Percentiles rank a stretch among this genome's conserved stretches.
Evolutionary conservation across 2,888 invertebrate species (phyloP).

Genomic region (Marasmarcha lunaedactyla): DNA sequence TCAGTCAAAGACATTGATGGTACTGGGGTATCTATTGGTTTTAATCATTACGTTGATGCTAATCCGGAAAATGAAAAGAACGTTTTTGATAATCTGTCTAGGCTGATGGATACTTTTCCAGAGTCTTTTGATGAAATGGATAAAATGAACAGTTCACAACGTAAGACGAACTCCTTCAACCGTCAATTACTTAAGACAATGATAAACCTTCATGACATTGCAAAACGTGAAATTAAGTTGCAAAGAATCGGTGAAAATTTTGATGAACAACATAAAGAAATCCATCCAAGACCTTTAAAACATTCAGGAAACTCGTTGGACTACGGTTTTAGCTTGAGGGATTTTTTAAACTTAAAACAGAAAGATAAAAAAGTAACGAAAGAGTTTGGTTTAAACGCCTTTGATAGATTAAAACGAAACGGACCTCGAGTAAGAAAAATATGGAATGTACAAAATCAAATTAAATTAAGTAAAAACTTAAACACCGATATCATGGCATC

Average conservation of each 20-base stretch:
- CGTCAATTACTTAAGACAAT: background rate
- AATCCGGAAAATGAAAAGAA: slow-evolving; percentile 43
- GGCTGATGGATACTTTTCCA: slow-evolving; percentile 34
- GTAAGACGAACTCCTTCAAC: background rate
- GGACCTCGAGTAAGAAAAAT: slow-evolving; percentile 27
- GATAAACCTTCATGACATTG: slow-evolving; percentile 1
- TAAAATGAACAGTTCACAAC: slow-evolving; percentile 8
- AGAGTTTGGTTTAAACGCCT: slow-evolving; percentile 27
- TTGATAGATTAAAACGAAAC: slow-evolving; percentile 33
- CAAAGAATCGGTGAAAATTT: too few species aligned
- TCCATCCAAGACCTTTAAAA: too few species aligned
- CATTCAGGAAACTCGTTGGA: too few species aligned
- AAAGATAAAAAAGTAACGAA: too few species aligned
- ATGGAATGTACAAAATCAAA: slow-evolving; percentile 31
- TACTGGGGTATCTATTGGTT: slow-evolving; percentile 47
- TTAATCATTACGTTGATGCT: slow-evolving; percentile 45
- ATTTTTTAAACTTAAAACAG: too few species aligned
- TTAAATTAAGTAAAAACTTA: slow-evolving; percentile 33
- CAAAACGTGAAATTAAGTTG: slow-evolving; percentile 1
- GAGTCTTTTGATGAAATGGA: slow-evolving; percentile 37
- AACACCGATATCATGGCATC: slow-evolving; percentile 35
- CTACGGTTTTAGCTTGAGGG: too few species aligned
- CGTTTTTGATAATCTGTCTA: slow-evolving; percentile 43
- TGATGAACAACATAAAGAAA: too few species aligned
- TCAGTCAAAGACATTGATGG: slow-evolving; percentile 46